A percentile compares a stretch with the other conserved stretches of the same genome.
These are phyloP conservation scores for Henicopernis longicauda DNA, from an alignment of 2,113 vertebrate genomes.

Conservation along the genomic window DNA sequence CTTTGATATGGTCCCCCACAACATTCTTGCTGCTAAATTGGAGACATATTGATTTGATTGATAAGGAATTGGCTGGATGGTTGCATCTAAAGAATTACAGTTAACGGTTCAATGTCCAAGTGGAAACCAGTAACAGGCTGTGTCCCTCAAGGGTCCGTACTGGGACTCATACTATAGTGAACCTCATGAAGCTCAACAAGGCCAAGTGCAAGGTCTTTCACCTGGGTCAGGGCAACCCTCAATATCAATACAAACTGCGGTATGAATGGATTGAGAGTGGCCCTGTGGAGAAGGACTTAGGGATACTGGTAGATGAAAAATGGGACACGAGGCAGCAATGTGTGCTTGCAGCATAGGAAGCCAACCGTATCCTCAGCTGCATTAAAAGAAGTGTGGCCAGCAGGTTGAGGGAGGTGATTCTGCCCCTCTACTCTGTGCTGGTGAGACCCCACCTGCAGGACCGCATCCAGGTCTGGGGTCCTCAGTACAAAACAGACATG, in stretches of 20 bases:
- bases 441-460: not conserved
- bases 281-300: not conserved
- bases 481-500: not conserved
- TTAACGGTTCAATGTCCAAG: not conserved
- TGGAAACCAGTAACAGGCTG: not conserved
- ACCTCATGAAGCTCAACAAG: not conserved
- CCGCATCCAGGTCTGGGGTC: not conserved
- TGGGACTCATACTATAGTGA: not conserved
- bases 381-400: not conserved
- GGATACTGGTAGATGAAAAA: not conserved
- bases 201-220: not conserved
- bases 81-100: not conserved
- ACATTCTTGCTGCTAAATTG: not conserved
- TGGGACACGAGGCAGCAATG: not conserved
- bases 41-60: not conserved
- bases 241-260: not conserved
- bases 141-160: not conserved
- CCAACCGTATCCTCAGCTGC: fast-evolving
- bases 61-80: not conserved
- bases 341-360: not conserved
- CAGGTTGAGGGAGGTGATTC: not conserved
- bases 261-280: not conserved
- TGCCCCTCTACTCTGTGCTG: not conserved
- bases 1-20: not conserved
- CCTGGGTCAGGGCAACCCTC: not conserved